phyloP scores from a whole-genome alignment of 37 sponge, comb jelly and placozoan genomes.

The Mnemiopsis leidyi region DNA sequence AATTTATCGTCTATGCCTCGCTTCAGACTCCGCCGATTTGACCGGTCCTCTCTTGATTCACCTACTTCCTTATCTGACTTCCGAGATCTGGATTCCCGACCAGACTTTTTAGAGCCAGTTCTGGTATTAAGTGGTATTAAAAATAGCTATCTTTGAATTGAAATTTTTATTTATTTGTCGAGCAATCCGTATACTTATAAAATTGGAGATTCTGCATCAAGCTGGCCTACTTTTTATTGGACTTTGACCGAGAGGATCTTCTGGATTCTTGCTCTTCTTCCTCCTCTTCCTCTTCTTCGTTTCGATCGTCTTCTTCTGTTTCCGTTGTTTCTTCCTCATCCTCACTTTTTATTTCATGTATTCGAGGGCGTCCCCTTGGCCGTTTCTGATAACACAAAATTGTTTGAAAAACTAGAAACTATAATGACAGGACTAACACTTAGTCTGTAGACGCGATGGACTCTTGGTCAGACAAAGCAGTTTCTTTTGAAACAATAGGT shows the following conservation, averaged over 20 bases:
- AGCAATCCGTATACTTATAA: too few relatives aligned
- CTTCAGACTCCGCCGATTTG: slow-evolving; percentile 20
- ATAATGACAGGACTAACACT: too few relatives aligned
- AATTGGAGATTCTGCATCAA: too few relatives aligned
- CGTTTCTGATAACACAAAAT: neutral
- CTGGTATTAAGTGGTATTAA: too few relatives aligned
- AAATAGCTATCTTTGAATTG: too few relatives aligned
- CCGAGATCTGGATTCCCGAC: neutral
- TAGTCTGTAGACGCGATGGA: too few relatives aligned
- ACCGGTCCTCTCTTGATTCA: slow-evolving; percentile 13
- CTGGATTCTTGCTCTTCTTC: neutral
- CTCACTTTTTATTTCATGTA: neutral
- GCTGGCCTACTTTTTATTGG: too few relatives aligned
- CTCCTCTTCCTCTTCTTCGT: slow-evolving; percentile 1
- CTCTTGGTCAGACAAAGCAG: too few relatives aligned
- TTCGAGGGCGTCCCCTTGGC: neutral
- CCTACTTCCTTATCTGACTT: neutral
- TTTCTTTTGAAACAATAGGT: too few relatives aligned
- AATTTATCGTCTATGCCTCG: slow-evolving; percentile 18
- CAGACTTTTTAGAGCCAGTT: neutral
- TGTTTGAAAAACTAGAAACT: too few relatives aligned
- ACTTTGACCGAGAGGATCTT: neutral
- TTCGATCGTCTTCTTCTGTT: neutral
- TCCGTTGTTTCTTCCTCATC: neutral
- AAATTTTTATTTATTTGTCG: too few relatives aligned